Base-by-base conservation (phyloP, 2,888 invertebrate genomes). In the Monochamus alternatus region DNA sequence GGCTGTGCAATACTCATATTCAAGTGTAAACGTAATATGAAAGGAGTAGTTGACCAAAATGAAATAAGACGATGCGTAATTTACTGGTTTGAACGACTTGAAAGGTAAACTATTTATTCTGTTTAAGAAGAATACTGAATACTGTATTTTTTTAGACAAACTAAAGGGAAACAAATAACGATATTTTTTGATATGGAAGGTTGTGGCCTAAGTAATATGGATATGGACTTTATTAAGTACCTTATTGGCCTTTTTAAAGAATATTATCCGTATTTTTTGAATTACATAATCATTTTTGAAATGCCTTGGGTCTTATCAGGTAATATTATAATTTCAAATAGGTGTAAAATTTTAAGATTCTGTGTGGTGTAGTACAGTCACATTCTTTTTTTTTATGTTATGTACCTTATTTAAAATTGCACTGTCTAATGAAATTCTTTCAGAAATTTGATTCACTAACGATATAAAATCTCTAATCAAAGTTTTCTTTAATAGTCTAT, bases 281-380 rank as follows among this genome's bases (percentile, higher is more conserved):
- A 97, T 84, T 96, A 96, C 86, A 97, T 98, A 81, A 90, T 98
- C 51, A 94, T 98, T 71, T 97, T 92, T 87, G 97, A 98, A 87
- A 96, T 98, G 95, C 96, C 98, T 0, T 98, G 98, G 98, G 93
- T 98, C 0, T 89, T 98, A 76, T 96, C 94, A 85, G 94, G 95
- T 95, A 90, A 72, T 47, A 12, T 47, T 47, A 12, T 3, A 47
- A 47, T 47, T 47, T 8, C 4, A 59, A 58, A 59, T 14, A n/a
- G 3, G 4, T 59, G 7, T 59, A 38, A 38, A 7, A 22, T 22
- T 22, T 22, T 22, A 22, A 22, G 22, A 22, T 22, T 22, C 1
- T 22, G 22, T 1, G 22, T 22, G 22, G 22, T 22, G 22, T 22
- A 22, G 22, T 22, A 22, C 22, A 22, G 22, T 22, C 22, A 22